Conservation (phyloP, 1,140 invertebrate genomes). For the Drosophila aff. region DNA sequence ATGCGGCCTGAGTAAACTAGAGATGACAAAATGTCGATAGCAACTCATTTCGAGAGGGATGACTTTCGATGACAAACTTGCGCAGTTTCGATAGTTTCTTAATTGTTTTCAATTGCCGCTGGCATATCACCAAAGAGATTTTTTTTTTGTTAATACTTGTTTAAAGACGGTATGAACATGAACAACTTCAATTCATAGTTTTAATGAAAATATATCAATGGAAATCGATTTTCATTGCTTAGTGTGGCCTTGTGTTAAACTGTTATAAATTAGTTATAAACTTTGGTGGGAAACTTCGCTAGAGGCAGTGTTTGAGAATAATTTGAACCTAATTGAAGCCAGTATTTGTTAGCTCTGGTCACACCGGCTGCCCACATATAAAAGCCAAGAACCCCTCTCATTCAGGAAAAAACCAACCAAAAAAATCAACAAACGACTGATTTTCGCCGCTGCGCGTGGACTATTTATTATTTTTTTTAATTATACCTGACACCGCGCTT, state of each 20-base stretch:
- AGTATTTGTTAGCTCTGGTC: background rate
- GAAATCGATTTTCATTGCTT: no score
- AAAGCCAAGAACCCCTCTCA: background rate
- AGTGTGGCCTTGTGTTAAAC: no score
- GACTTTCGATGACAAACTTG: background rate
- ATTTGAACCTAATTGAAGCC: no score
- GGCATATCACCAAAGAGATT: no score
- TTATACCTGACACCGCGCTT: slow-evolving; percentile 14
- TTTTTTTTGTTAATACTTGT: no score
- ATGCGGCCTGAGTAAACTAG: slow-evolving; percentile 14
- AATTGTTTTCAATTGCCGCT: no score
- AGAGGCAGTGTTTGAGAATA: no score
- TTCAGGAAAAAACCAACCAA: background rate
- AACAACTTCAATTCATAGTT: no score
- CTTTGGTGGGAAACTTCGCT: no score
- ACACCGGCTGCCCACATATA: background rate
- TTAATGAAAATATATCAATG: no score
- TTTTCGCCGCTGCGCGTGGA: slow-evolving; percentile 6
- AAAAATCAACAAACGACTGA: background rate
- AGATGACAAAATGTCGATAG: background rate
- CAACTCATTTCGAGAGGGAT: background rate
- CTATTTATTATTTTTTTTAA: slow-evolving; percentile 11
- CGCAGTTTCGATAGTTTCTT: background rate
- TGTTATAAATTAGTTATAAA: no score
- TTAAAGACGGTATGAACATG: no score